phyloP scores from a whole-genome alignment of 2,888 invertebrate species.

The Xestoiulus laeticollis region DNA sequence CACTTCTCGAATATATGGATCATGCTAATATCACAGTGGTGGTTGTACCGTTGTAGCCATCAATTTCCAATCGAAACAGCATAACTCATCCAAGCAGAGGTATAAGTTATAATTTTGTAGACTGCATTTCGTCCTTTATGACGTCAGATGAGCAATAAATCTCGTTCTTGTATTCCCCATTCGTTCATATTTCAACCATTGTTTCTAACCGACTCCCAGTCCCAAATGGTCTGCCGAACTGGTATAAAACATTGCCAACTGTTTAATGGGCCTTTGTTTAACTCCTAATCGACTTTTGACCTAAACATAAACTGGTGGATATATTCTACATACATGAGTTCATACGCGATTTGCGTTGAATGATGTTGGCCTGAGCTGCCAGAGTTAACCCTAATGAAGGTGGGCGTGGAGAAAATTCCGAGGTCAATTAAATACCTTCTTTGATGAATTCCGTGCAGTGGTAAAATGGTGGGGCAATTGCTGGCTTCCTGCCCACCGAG shows the following conservation, averaged over 20 bases:
- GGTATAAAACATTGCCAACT: neutral
- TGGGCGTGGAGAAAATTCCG: neutral
- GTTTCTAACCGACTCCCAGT: neutral
- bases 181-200: neutral
- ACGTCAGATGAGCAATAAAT: neutral
- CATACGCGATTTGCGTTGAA: neutral
- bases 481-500: neutral
- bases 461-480: too few species aligned
- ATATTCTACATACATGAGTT: neutral
- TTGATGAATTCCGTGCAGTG: slow-evolving; percentile 22
- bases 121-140: neutral
- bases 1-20: too few species aligned
- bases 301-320: neutral
- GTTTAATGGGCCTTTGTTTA: slow-evolving; percentile 24
- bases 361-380: neutral
- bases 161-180: neutral
- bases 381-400: slow-evolving; percentile 28
- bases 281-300: neutral
- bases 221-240: neutral
- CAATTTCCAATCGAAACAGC: neutral
- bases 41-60: neutral
- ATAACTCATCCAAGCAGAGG: neutral
- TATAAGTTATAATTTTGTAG: neutral
- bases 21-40: too few species aligned
- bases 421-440: slow-evolving; percentile 15